phyloP scores from a whole-genome alignment of 2,888 invertebrate genomes.

The Spialia ferax region DNA sequence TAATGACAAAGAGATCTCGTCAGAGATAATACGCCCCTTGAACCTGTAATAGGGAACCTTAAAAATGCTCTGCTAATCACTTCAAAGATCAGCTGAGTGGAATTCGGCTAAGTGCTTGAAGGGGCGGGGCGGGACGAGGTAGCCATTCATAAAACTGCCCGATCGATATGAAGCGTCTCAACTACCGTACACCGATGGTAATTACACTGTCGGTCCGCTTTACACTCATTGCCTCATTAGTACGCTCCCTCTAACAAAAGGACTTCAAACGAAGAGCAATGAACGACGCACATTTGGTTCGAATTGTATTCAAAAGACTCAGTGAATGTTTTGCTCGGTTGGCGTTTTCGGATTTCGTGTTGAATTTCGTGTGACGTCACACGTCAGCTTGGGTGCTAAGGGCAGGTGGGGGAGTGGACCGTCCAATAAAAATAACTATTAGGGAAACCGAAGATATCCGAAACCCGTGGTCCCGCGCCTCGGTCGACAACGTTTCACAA shows the following conservation, averaged over 20 bases:
- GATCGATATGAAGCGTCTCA: slow-evolving; percentile 71
- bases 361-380: slow-evolving; percentile 7
- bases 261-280: slow-evolving; percentile 50
- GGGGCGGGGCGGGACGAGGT: slow-evolving; percentile 50
- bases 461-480: slow-evolving; percentile 10
- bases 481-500: not conserved
- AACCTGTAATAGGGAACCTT: slow-evolving; percentile 30
- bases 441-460: slow-evolving; percentile 32
- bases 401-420: slow-evolving; percentile 25
- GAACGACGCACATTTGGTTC: slow-evolving; percentile 44
- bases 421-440: slow-evolving; percentile 41
- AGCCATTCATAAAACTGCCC: slow-evolving; percentile 81
- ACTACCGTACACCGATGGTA: slow-evolving; percentile 42
- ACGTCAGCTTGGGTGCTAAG: slow-evolving; percentile 12
- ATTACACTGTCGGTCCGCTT: slow-evolving; percentile 48
- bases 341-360: slow-evolving; percentile 9
- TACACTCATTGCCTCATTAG: slow-evolving; percentile 49
- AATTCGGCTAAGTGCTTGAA: slow-evolving; percentile 45
- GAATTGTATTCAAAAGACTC: slow-evolving; percentile 41
- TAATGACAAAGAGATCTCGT: slow-evolving; percentile 29
- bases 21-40: slow-evolving; percentile 22
- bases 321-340: slow-evolving; percentile 20
- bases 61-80: slow-evolving; percentile 35
- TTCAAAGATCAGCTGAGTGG: slow-evolving; percentile 46
- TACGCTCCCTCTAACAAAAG: slow-evolving; percentile 34